These are phyloP conservation scores for Nematopogon swammerdamellus DNA, from an alignment of 2,888 invertebrate species.

Conservation along the genomic window DNA sequence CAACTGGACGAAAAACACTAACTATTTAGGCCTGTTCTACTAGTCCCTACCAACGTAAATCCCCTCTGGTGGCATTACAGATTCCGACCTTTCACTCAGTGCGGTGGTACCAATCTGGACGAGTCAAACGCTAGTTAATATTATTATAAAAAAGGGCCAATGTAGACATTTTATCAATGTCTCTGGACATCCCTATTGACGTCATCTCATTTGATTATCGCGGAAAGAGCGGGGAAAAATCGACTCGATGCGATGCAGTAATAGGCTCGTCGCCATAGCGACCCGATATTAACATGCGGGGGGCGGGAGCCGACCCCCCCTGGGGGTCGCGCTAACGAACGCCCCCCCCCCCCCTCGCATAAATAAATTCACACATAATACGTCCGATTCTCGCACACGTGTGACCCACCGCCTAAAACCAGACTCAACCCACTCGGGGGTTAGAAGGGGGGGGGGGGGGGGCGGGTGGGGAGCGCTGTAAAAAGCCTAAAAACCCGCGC, in stretches of 20 bases:
- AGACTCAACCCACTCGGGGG: too few species aligned
- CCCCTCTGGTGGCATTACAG: too few species aligned
- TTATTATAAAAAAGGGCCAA: too few species aligned
- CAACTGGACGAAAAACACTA: too few species aligned
- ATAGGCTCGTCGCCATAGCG: constrained; percentile 46
- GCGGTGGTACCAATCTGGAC: too few species aligned
- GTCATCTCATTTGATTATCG: constrained; percentile 55
- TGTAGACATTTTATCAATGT: too few species aligned
- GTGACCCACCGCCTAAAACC: constrained; percentile 18
- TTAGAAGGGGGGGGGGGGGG: too few species aligned
- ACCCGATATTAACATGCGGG: constrained; percentile 47
- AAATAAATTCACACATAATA: constrained; percentile 54
- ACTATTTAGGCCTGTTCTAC: too few species aligned
- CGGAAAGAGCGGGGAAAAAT: constrained; percentile 56
- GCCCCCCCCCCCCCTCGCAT: too few species aligned
- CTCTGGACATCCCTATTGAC: neutral
- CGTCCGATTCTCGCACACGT: constrained; percentile 44
- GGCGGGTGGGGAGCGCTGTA: constrained; percentile 41
- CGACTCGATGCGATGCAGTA: constrained; percentile 50
- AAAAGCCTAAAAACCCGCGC: constrained; percentile 49
- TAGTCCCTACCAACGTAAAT: too few species aligned
- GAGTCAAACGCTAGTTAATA: too few species aligned
- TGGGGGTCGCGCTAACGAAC: neutral
- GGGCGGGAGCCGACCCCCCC: constrained; percentile 5
- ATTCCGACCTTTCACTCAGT: too few species aligned